These are phyloP conservation scores for Drosophila grimshawi DNA, from an alignment of 1,140 invertebrate genomes.

Conservation along the genomic window DNA sequence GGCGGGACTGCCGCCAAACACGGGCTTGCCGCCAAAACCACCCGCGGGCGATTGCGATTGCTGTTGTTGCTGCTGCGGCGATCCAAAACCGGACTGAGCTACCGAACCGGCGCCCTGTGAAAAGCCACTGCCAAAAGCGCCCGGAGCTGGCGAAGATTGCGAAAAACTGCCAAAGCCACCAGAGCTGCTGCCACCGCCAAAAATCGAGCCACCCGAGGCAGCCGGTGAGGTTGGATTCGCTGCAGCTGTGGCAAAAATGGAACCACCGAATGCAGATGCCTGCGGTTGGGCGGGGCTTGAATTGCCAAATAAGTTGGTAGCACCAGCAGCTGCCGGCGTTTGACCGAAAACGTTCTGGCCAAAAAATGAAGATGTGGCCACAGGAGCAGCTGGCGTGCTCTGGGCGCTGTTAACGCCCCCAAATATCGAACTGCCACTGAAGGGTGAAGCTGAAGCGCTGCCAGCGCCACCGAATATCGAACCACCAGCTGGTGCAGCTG, in stretches of 20 bases:
- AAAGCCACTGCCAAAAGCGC: conserved; percentile 70
- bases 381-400: conserved; percentile 40
- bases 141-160: conserved; percentile 55
- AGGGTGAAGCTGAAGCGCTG: conserved; percentile 31
- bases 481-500: conserved; percentile 28
- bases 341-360: conserved; percentile 65
- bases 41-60: conserved; percentile 54
- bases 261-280: conserved; percentile 40
- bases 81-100: conserved; percentile 84
- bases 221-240: conserved; percentile 32
- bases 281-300: conserved; percentile 44
- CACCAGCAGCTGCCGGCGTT: conserved; percentile 34
- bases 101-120: conserved; percentile 61
- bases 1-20: conserved; percentile 77
- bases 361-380: conserved; percentile 55
- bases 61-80: conserved; percentile 66
- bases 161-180: conserved; percentile 80
- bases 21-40: conserved; percentile 64
- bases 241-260: conserved; percentile 46
- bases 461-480: conserved; percentile 75
- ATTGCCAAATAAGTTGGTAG: conserved; percentile 61
- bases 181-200: conserved; percentile 66
- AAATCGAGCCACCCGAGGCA: conserved; percentile 68
- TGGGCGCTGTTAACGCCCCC: conserved; percentile 45
- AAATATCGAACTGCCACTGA: conserved; percentile 66